Base-by-base conservation (phyloP, 2,888 invertebrate genomes). In the Lepetodrilus schrolli region DNA sequence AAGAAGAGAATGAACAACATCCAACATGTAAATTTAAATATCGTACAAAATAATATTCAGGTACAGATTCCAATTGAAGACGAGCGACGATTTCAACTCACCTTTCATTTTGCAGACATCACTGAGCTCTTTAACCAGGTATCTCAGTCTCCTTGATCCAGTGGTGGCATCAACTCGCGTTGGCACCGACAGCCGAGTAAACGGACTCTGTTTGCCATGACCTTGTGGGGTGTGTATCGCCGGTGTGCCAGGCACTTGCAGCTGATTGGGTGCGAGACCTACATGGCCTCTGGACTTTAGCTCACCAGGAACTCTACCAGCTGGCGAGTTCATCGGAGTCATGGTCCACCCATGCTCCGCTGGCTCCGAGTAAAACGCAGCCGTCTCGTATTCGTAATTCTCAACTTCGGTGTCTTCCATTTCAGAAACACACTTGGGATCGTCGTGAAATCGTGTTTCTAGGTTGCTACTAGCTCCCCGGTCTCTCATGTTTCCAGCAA, bases 31-130 rank as follows among this genome's bases (percentile, higher is more conserved):
- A n/a, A n/a, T n/a, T n/a, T n/a, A n/a, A n/a, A n/a, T n/a, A n/a
- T n/a, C n/a, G n/a, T n/a, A n/a, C n/a, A n/a, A n/a, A n/a, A n/a
- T n/a, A n/a, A n/a, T n/a, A n/a, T n/a, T n/a, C n/a, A n/a, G n/a
- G n/a, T n/a, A n/a, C n/a, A n/a, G n/a, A n/a, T n/a, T n/a, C n/a
- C n/a, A n/a, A n/a, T n/a, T n/a, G n/a, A n/a, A n/a, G n/a, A n/a
- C n/a, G n/a, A n/a, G n/a, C n/a, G n/a, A n/a, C n/a, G n/a, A n/a
- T n/a, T 4, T n/a, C 17, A 30, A 75, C 84, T 82, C 74, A 85
- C 85, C 83, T 47, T 77, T 74, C 43, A 82, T 78, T 76, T 81
- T 83, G 30, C 80, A 82, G 58, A 82, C 83, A 75, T 85, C 83
- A 30, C 80, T 79, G 43, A 85, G 76, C 47, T 85, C 85, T 30